Evolutionary conservation across 2,888 invertebrate species (phyloP).

Genomic region (Pantelozetes paolii): DNA sequence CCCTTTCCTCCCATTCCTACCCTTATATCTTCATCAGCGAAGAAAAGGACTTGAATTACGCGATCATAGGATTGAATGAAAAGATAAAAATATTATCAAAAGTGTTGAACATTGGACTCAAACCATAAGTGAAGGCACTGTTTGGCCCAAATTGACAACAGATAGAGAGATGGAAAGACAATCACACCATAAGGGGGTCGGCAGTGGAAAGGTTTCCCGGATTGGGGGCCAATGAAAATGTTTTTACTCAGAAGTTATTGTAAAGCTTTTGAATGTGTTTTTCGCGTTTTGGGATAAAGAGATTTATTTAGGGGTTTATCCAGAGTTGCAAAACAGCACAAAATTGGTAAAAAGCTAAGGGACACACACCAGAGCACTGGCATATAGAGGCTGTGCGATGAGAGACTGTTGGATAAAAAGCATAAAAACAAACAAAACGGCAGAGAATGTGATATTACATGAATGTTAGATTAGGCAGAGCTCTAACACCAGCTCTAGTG

Average conservation of each 20-base stretch:
- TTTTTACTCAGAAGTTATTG: background rate
- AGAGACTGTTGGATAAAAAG: background rate
- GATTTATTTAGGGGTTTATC: conserved; percentile 29
- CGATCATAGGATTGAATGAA: background rate
- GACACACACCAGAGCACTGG: conserved; percentile 7
- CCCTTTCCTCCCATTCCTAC: background rate
- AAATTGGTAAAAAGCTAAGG: conserved; percentile 33
- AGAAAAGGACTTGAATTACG: background rate
- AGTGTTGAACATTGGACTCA: conserved; percentile 12
- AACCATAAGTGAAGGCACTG: background rate
- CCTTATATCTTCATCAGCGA: conserved; percentile 21
- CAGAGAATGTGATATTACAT: conserved; percentile 31
- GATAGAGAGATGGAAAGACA: background rate
- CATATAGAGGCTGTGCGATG: background rate
- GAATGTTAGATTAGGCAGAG: conserved; percentile 36
- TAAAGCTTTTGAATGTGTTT: conserved; percentile 6
- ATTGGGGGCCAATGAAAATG: background rate
- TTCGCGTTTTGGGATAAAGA: conserved; percentile 36
- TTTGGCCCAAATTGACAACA: background rate
- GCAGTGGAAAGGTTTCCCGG: background rate
- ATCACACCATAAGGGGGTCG: background rate
- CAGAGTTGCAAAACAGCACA: conserved; percentile 13
- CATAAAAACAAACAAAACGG: conserved; percentile 32
- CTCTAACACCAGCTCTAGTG: background rate
- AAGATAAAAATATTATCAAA: background rate